Evolutionary conservation across 35 echinoderm and acorn worm genomes (phyloP), one percentile per base, ranked within the genome.

Genomic region (Hemicentrotus pulcherrimus): DNA sequence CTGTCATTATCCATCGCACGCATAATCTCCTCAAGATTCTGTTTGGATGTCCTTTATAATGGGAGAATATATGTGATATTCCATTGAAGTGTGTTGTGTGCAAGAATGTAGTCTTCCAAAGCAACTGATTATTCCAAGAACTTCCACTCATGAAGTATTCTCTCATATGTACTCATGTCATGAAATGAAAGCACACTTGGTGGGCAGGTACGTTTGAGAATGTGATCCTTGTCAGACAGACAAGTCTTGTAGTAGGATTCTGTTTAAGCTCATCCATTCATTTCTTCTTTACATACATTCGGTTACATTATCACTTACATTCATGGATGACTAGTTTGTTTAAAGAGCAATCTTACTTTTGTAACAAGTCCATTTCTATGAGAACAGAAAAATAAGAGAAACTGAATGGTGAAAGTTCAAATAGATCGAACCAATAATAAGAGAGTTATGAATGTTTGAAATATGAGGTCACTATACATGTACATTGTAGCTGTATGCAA

Each of bases 11-110:
- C 48, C 48, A 11, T 58, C 91, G 91, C 30, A 48, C 48, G 19
- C 46, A 93, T 55, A 58, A 93, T 58, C 46, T 93, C 30, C 46
- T 58, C 16, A 93, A 93, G 91, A 93, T 46, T 46, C 46, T 93
- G 6, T 93, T 93, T 55, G 91, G 45, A 24, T 93, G 91, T 93
- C 88, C 32, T 13, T 10, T 47, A 33, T 90, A 30, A 90, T 35
- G 33, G 86, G 16, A 59, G 52, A 59, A 13, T n/a, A 71, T 71
- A 6, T 19, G 9, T 55, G 50, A 55, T 55, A 78, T 78, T 5
- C 19, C 22, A 22, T 78, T 4, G 19, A 78, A 78, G 65, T 78
- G 22, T 78, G 28, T 28, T 6, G 7, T 78, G 18, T 78, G 65
- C 65, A 30, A 78, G 65, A 78, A 78, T 78, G 3, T 41, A 78